Evolutionary conservation across 2,113 vertebrate genomes (phyloP).

Genomic region (Motacilla alba): DNA sequence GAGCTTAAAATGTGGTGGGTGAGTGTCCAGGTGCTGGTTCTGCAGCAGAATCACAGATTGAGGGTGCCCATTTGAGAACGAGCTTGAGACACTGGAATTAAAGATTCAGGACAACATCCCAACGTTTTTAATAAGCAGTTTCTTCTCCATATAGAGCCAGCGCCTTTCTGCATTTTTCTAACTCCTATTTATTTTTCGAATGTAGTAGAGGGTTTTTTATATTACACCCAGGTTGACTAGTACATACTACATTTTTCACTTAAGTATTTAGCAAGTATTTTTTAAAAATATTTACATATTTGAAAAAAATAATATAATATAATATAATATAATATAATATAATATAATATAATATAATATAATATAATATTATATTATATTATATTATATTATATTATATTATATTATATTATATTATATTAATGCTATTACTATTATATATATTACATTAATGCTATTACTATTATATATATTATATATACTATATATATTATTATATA

Average conservation of each 20-base stretch:
- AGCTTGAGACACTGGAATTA: not conserved
- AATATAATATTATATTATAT: no score
- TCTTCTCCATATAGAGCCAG: not conserved
- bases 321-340: no score
- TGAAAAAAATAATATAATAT: no score
- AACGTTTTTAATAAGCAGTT: not conserved
- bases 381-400: no score
- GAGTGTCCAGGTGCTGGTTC: not conserved
- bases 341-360: no score
- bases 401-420: no score
- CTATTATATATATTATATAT: no score
- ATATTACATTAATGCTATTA: no score
- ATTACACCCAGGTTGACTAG: not conserved
- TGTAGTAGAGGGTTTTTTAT: not conserved
- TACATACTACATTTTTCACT: not conserved
- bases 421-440: no score
- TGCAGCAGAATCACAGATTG: not conserved
- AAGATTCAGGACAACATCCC: not conserved
- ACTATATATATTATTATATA: no score
- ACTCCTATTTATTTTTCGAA: not conserved
- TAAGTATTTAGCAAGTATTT: not conserved
- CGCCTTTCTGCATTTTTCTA: not conserved
- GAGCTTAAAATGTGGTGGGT: accelerated
- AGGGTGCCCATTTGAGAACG: not conserved
- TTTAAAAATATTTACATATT: not conserved